Evolutionary conservation across 2,888 invertebrate species (phyloP).

Genomic region (Deilephila porcellus): DNA sequence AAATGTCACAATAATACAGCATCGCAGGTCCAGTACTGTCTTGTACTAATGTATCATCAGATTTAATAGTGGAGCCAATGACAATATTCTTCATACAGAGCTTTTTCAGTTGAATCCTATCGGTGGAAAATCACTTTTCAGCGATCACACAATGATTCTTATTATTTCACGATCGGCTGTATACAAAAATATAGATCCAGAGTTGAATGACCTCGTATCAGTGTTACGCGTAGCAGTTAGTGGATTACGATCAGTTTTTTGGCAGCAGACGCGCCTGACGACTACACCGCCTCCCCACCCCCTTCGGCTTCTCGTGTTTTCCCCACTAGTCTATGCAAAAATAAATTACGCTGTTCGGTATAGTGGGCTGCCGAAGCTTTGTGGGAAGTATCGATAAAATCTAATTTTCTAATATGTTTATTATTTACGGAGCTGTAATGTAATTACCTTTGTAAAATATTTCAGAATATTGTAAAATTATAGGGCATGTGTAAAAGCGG

Average conservation of each 20-base stretch:
- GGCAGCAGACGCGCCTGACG: conserved; percentile 10
- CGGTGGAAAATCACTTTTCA: too few species aligned
- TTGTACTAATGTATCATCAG: too few species aligned
- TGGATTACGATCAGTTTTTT: conserved; percentile 9
- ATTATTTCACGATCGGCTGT: too few species aligned
- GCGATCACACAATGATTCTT: not conserved
- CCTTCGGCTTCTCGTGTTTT: not conserved
- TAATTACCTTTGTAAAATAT: too few species aligned
- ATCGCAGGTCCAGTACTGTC: too few species aligned
- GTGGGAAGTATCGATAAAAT: not conserved
- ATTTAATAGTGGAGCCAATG: too few species aligned
- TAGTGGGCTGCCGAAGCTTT: not conserved
- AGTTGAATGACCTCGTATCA: conserved; percentile 23
- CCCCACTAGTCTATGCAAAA: not conserved
- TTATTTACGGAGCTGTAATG: not conserved
- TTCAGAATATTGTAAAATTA: too few species aligned
- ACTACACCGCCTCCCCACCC: not conserved
- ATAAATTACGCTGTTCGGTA: conserved; percentile 11
- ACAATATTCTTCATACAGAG: too few species aligned
- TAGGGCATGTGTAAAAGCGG: too few species aligned
- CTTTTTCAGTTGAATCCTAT: too few species aligned
- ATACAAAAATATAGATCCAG: not conserved
- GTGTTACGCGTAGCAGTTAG: not conserved
- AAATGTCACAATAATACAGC: too few species aligned
- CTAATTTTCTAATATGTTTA: not conserved